A percentile compares a stretch with the other conserved stretches of the same genome.
phyloP scores from a whole-genome alignment of 2,888 invertebrate species.

The Teleiodes luculella region DNA sequence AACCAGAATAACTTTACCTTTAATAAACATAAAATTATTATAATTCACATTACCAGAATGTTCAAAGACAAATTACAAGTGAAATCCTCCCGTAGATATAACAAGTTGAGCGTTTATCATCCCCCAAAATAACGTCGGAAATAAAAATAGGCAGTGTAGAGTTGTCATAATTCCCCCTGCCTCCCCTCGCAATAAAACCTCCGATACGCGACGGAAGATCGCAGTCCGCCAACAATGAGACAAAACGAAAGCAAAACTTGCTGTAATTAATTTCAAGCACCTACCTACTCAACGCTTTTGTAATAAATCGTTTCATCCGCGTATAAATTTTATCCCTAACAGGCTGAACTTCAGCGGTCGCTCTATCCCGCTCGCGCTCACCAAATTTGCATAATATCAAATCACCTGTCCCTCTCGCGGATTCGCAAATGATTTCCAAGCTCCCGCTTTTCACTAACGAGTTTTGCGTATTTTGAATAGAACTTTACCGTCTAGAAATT shows the following conservation, averaged over 20 bases:
- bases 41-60: too few relatives aligned
- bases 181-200: conserved; percentile 45
- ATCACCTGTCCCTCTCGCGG: conserved; percentile 70
- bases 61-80: conserved; percentile 33
- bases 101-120: conserved; percentile 13
- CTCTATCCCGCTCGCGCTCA: conserved; percentile 50
- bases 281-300: conserved; percentile 76
- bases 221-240: conserved; percentile 43
- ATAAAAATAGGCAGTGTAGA: conserved; percentile 38
- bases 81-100: background rate
- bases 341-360: conserved; percentile 54
- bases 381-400: conserved; percentile 66
- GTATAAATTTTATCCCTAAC: conserved; percentile 67
- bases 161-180: conserved; percentile 47
- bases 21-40: too few relatives aligned
- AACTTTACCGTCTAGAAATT: conserved; percentile 27
- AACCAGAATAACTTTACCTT: too few relatives aligned
- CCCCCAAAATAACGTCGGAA: conserved; percentile 6
- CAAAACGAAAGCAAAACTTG: conserved; percentile 69
- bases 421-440: conserved; percentile 75
- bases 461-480: background rate
- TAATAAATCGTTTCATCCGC: conserved; percentile 77
- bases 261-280: conserved; percentile 74
- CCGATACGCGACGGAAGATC: conserved; percentile 52
- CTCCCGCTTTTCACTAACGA: conserved; percentile 74